Evolutionary conservation across 1,140 invertebrate species (phyloP), one percentile per base, ranked within the genome.

Genomic region (Camponotus vicinus): DNA sequence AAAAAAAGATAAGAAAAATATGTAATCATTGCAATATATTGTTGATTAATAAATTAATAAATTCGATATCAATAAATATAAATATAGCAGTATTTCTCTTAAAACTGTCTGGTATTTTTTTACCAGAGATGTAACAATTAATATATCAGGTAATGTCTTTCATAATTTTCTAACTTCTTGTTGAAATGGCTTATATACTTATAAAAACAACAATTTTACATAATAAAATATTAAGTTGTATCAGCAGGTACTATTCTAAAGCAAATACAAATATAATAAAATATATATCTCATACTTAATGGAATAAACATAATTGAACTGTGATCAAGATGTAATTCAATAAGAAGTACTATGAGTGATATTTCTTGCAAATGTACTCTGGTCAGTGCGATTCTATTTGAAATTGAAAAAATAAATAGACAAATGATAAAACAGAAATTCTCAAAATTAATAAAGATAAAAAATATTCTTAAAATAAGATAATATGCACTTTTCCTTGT

Each of bases 261-360:
- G 21, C 1, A 21, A 21, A 71, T 67, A 70, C 49, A 79, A 59
- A 86, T 52, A 34, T 76, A 40, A 49, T 66, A 7, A 15, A 55
- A 82, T 70, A 73, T 67, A 70, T 87, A 78, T 32, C 11, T 87
- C 77, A 40, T 45, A 61, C 32, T 90, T 70, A 90, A 89, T 76
- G 85, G 86, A 55, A 75, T 82, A 91, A 93, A 94, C 91, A 94
- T 94, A 94, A 94, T 90, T 85, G 73, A 94, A 86, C 93, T 94
- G 93, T 94, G 93, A 94, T 94, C 88, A 77, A 93, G 79, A 79
- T 77, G 69, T 91, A 86, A 71, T 37, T 85, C 63, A 86, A 79
- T 80, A 73, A 84, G 13, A 37, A 70, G 40, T 32, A 88, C 9
- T 63, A 59, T 69, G 49, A 37, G 15, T 59, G 70, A n/a, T 6